Conservation (phyloP, 2,113 vertebrate species). For the Oryzias curvinotus region DNA sequence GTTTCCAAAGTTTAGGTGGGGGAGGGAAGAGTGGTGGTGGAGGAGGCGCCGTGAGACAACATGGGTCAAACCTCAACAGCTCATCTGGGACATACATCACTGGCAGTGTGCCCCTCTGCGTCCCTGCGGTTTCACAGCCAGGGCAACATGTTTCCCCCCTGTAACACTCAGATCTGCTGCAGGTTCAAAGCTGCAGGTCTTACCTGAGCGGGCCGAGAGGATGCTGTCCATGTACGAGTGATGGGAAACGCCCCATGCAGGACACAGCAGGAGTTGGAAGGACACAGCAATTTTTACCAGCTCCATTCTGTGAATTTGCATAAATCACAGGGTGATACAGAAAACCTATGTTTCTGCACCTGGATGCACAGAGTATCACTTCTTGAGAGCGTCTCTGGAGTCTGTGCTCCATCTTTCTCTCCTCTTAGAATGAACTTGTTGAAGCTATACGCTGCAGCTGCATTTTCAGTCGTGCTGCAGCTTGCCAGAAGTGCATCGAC, state of each 20-base stretch:
- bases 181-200: background rate
- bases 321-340: slow-evolving; percentile 6
- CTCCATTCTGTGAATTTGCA: slow-evolving; percentile 76
- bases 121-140: background rate
- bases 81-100: slow-evolving; percentile 62
- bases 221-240: slow-evolving; percentile 75
- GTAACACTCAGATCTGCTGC: background rate
- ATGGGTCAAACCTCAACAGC: slow-evolving; percentile 75
- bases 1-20: slow-evolving; percentile 77
- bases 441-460: slow-evolving; percentile 49
- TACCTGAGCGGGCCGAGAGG: slow-evolving; percentile 82
- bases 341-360: slow-evolving; percentile 3
- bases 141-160: background rate
- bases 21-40: slow-evolving; percentile 90
- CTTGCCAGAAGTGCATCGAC: slow-evolving; percentile 42
- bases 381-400: too few relatives aligned
- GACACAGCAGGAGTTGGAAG: slow-evolving; percentile 81
- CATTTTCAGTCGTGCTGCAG: slow-evolving; percentile 29
- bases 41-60: slow-evolving; percentile 82
- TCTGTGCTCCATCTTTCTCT: slow-evolving; percentile 20
- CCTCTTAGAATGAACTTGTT: slow-evolving; percentile 47
- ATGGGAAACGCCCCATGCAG: slow-evolving; percentile 72
- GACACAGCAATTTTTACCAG: slow-evolving; percentile 74
- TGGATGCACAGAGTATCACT: too few relatives aligned
- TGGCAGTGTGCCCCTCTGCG: background rate